Base-by-base conservation (phyloP, 2,888 invertebrate genomes). In the Parnassius apollo region DNA sequence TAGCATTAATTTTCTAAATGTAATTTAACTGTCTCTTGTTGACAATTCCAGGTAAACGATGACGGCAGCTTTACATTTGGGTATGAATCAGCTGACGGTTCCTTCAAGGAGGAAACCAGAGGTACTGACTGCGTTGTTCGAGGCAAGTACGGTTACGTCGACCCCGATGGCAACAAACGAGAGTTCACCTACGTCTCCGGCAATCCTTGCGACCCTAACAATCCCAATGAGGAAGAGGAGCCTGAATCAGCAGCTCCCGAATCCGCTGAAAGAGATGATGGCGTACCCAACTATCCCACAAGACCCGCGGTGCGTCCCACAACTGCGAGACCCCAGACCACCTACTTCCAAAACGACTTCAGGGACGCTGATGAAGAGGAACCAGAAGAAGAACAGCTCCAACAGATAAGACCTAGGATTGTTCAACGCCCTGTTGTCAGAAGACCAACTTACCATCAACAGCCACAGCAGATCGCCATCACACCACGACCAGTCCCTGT, bases 101-200 rank as follows among this genome's bases (percentile, higher is more conserved):
- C 95, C 66, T 97, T 96, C 92, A 96, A 96, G 77, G 96, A 97
- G 77, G 96, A 97, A 82, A 96, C 96, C 2, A 89, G 96, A 64
- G 96, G 96, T 56, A 95, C 96, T 0, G 96, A 97, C 85, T 97
- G 96, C 81, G 96, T 97, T 0, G 96, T 96, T 7, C 93, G 96
- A 65, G 97, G 97, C 59, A 96, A 96, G 82, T 97, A 97, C 83
- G 97, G 97, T 25, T 97, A 97, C 88, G 92, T 97, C 11, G 97
- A 97, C 85, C 96, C 96, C 0, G 96, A 96, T 68, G 97, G 97
- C 71, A 96, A 96, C 87, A 96, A 96, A 76, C 88, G 96, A 69
- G 96, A 97, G 83, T 96, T 97, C 86, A 96, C 96, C 7, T 97
- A 97, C 85, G 96, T 96, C 0, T 96, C 96, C 35, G 96, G 96